A percentile compares a stretch with the other conserved stretches of the same genome.
Evolutionary conservation across 2,113 vertebrate species (phyloP).

Genomic region (Abramis brama): DNA sequence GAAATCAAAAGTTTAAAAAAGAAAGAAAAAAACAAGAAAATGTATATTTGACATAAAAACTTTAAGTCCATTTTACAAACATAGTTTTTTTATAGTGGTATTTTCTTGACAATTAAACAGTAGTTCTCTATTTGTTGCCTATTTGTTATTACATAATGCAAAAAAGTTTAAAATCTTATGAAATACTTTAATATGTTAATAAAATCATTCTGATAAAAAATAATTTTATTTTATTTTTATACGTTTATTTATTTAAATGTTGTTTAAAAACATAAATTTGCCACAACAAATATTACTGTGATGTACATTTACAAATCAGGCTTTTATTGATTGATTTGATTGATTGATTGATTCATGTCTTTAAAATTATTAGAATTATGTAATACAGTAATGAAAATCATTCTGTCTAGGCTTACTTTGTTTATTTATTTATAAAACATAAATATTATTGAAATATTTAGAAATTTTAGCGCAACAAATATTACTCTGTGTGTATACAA

Average conservation of each 20-base stretch:
- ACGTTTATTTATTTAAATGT: background rate
- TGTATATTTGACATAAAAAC: background rate
- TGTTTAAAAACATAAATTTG: background rate
- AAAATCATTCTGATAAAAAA: background rate
- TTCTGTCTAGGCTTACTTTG: background rate
- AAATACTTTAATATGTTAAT: background rate
- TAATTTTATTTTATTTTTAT: background rate
- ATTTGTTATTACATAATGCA: background rate
- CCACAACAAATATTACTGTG: no score
- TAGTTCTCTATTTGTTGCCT: background rate
- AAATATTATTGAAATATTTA: no score
- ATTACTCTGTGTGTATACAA: no score
- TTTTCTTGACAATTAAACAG: background rate
- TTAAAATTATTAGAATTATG: no score
- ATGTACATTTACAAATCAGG: no score
- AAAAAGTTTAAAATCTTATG: background rate
- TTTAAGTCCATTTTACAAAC: background rate
- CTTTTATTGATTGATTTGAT: no score
- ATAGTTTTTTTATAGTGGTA: background rate
- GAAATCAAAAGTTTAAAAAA: background rate
- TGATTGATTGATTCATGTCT: no score
- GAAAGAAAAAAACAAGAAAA: background rate
- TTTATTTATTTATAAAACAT: background rate
- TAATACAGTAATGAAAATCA: background rate
- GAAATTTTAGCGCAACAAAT: no score